phyloP scores from a whole-genome alignment of 2,113 vertebrate species.

The Laticauda colubrina region DNA sequence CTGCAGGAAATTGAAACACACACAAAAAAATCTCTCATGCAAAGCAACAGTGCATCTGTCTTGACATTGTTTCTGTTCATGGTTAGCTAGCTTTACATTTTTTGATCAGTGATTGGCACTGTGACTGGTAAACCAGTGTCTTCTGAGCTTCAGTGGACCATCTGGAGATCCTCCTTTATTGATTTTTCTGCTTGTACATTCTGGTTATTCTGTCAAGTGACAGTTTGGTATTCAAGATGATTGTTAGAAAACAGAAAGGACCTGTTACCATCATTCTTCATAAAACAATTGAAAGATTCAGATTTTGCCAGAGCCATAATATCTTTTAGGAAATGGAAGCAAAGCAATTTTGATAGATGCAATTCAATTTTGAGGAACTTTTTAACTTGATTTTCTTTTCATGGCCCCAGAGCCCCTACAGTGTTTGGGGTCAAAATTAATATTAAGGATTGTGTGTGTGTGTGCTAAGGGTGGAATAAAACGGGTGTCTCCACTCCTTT shows the following conservation, averaged over 20 bases:
- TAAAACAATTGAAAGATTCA: slow-evolving; percentile 53
- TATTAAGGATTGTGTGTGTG: neutral
- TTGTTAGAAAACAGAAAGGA: slow-evolving; percentile 78
- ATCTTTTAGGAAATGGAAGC: slow-evolving; percentile 38
- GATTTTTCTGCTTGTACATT: slow-evolving; percentile 83
- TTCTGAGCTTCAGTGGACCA: slow-evolving; percentile 75
- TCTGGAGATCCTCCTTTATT: slow-evolving; percentile 82
- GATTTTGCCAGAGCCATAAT: slow-evolving; percentile 31
- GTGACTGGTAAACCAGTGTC: slow-evolving; percentile 81
- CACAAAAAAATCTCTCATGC: slow-evolving; percentile 68
- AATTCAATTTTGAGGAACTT: neutral
- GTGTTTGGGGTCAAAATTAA: neutral
- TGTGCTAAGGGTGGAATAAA: neutral
- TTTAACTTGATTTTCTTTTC: neutral
- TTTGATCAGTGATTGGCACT: slow-evolving; percentile 81
- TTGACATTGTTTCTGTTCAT: slow-evolving; percentile 84
- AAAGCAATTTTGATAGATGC: slow-evolving; percentile 26
- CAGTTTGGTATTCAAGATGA: slow-evolving; percentile 84
- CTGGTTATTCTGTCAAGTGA: slow-evolving; percentile 86
- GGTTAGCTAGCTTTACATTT: slow-evolving; percentile 86
- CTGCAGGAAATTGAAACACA: slow-evolving; percentile 69
- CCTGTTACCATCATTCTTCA: slow-evolving; percentile 67
- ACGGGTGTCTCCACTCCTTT: neutral
- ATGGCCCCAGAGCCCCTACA: neutral
- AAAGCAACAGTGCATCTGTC: slow-evolving; percentile 73